Evolutionary conservation across 2,888 invertebrate genomes (phyloP), one percentile per base, ranked within the genome.

Genomic region (Orthonevra nobilis): DNA sequence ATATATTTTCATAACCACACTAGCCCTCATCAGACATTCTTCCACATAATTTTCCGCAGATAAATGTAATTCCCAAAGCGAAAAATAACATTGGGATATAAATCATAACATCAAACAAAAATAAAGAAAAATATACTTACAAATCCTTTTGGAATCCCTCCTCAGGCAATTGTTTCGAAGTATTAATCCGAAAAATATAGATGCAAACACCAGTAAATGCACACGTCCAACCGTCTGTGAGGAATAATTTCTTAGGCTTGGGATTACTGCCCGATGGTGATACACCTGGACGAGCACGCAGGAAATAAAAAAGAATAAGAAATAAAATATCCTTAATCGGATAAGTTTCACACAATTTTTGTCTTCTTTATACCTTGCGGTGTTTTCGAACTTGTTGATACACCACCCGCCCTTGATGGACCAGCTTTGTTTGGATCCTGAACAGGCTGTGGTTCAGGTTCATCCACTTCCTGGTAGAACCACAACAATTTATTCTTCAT

Each of bases 101-200:
- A 14, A 17, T 3, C 6, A 0, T 5, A 60, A 20, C 6, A 6
- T 12, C 14, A 26, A 30, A 44, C 20, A 46, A 15, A 28, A 17
- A n/a, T 28, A 38, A 30, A 7, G 6, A 6, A 26, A 28, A 28
- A 30, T 63, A 30, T 81, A 86, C 92, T 91, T 84, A 92, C 92
- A 92, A 87, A 87, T 92, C 96, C 90, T 96, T 96, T 87, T 96
- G 96, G 84, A 96, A 96, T n/a, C 96, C 96, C 89, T 97, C 96
- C 87, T 96, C 96, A 0, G 96, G 96, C 82, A 97, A 88, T 86
- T 96, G 95, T 85, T 96, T 96, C 81, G 93, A 92, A 34, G 93
- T 94, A 85, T 93, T 95, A 44, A 96, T 93, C 82, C 96, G 91
- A 86, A 95, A 94, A 91, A 96, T 96, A 85, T 95, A 96, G 82